Conservation (phyloP, 23 tunicate genomes). For the Pegea sp. region DNA sequence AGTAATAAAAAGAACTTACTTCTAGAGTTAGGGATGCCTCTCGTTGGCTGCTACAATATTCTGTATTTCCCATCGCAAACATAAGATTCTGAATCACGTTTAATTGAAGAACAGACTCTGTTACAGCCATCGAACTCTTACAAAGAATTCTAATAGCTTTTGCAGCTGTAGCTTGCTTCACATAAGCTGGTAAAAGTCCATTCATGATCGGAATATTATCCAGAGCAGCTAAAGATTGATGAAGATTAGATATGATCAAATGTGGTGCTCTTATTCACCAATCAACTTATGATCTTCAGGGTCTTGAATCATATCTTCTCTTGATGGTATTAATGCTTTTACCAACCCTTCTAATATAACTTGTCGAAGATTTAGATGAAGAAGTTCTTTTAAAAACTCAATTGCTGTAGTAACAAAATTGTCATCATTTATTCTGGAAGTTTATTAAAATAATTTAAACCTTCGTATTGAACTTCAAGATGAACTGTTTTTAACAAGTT, state of each 20-base stretch:
- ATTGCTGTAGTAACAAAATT: constrained; percentile 13
- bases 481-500: constrained; percentile 57
- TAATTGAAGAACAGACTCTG: constrained; percentile 20
- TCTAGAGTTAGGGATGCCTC: constrained; percentile 70
- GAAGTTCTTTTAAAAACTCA: constrained; percentile 60
- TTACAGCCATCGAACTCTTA: constrained; percentile 25
- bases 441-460: not conserved
- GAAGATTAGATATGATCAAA: no score
- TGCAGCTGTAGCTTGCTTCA: constrained; percentile 82
- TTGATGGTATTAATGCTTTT: constrained; percentile 34
- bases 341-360: constrained; percentile 57
- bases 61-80: constrained; percentile 85
- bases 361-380: constrained; percentile 36
- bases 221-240: constrained; percentile 25
- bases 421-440: not conserved
- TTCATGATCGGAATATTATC: constrained; percentile 32
- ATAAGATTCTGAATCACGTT: constrained; percentile 28
- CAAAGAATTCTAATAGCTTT: constrained; percentile 68
- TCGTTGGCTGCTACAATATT: constrained; percentile 66
- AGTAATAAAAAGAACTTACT: no score
- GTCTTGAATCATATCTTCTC: constrained; percentile 36
- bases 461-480: constrained; percentile 84
- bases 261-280: not conserved
- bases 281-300: not conserved
- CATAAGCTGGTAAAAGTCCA: constrained; percentile 43